Percentiles rank a stretch among this genome's conserved stretches.
These are phyloP conservation scores for Chaetodon trifasciatus DNA, from an alignment of 2,797 vertebrate genomes.

Conservation along the genomic window DNA sequence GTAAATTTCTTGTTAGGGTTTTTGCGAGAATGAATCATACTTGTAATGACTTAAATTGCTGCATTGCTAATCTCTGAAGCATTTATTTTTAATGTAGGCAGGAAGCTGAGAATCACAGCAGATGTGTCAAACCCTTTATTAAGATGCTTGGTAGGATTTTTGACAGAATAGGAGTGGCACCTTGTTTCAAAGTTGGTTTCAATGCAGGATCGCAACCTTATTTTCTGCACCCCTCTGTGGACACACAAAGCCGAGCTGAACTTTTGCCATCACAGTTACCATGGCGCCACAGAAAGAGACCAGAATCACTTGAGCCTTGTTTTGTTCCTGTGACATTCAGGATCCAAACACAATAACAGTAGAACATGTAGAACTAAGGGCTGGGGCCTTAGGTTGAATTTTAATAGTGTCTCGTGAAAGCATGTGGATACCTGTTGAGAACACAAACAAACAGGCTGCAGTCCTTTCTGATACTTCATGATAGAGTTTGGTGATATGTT, in stretches of 20 bases:
- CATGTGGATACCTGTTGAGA: constrained; percentile 1
- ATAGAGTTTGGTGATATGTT: no score
- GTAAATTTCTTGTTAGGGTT: constrained; percentile 62
- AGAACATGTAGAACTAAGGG: constrained; percentile 45
- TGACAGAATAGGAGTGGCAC: not conserved
- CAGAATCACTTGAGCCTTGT: constrained; percentile 64
- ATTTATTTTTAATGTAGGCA: constrained; percentile 46
- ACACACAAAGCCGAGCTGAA: constrained; percentile 40
- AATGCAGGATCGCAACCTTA: constrained; percentile 12
- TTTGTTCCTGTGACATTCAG: constrained; percentile 68
- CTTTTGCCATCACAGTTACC: constrained; percentile 68
- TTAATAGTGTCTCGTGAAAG: constrained; percentile 53
- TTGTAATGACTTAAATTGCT: constrained; percentile 54
- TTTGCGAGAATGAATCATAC: constrained; percentile 59
- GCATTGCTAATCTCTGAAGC: constrained; percentile 49
- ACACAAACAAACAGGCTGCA: not conserved
- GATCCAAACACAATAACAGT: constrained; percentile 46
- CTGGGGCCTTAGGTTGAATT: constrained; percentile 51
- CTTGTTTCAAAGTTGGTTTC: constrained; percentile 11
- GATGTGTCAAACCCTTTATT: not conserved
- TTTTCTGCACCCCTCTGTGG: constrained; percentile 35
- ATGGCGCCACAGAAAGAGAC: constrained; percentile 66
- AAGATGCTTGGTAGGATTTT: constrained; percentile 19
- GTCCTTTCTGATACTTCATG: not conserved
- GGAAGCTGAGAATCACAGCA: not conserved